These are phyloP conservation scores for Sinopyrophorus schimmeli DNA, from an alignment of 2,888 invertebrate species.

Conservation along the genomic window DNA sequence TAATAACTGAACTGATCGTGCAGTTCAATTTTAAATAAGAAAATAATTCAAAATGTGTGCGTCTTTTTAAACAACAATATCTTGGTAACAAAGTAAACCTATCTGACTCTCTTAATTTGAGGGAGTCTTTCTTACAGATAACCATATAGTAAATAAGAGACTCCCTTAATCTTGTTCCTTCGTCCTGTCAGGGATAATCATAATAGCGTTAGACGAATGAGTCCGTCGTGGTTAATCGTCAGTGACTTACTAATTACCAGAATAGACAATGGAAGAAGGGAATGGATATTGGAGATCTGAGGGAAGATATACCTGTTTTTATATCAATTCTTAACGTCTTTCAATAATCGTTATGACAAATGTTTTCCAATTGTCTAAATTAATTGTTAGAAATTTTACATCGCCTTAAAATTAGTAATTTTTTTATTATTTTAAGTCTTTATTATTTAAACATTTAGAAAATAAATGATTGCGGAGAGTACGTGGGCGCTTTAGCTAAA, in stretches of 20 bases:
- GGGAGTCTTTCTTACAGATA: slow-evolving; percentile 33
- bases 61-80: slow-evolving; percentile 7
- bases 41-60: no score
- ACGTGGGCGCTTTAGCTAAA: no score
- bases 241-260: slow-evolving; percentile 55
- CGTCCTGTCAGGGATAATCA: slow-evolving; percentile 55
- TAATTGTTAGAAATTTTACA: no score
- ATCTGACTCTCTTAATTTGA: slow-evolving; percentile 14
- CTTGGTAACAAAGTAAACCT: not conserved
- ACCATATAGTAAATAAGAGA: slow-evolving; percentile 41
- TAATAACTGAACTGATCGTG: no score
- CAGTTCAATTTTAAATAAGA: no score
- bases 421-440: no score
- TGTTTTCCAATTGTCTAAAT: no score
- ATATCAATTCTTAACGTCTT: no score
- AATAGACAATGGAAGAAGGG: slow-evolving; percentile 29
- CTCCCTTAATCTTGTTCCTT: slow-evolving; percentile 42
- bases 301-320: slow-evolving; percentile 25
- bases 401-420: not conserved
- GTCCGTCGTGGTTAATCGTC: slow-evolving; percentile 56
- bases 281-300: slow-evolving; percentile 27
- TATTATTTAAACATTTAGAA: no score
- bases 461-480: no score
- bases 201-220: slow-evolving; percentile 56
- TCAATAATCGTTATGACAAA: no score